Evolutionary conservation across 2,888 invertebrate species (phyloP).

Genomic region (Nesidiocoris tenuis): DNA sequence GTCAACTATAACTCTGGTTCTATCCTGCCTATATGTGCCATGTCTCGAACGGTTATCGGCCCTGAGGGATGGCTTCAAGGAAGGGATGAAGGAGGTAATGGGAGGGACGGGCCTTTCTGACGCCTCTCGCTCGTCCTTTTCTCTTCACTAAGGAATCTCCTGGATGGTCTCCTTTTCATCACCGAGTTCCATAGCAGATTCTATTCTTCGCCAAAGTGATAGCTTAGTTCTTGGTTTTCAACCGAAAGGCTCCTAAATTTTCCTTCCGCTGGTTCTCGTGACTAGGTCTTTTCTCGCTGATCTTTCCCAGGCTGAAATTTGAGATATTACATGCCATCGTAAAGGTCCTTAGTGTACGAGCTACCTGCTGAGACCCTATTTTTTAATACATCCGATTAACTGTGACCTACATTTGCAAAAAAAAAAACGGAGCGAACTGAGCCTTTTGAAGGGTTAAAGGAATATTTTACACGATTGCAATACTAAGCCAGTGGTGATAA

Average conservation of each 20-base stretch:
- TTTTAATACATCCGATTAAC: too few species aligned
- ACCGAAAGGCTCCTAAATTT: background rate
- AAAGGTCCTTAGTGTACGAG: background rate
- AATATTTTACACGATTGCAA: too few species aligned
- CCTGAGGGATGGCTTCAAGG: background rate
- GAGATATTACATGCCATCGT: background rate
- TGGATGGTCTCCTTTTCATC: background rate
- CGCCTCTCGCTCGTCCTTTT: background rate
- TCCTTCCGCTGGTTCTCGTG: background rate
- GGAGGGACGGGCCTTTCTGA: background rate
- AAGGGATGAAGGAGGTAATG: too few species aligned
- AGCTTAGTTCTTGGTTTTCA: background rate
- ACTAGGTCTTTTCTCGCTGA: background rate
- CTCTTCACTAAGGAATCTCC: background rate
- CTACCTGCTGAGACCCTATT: background rate
- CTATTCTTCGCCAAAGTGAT: background rate
- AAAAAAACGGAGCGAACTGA: too few species aligned
- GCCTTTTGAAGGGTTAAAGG: too few species aligned
- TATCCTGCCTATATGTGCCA: too few species aligned
- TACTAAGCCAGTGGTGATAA: too few species aligned
- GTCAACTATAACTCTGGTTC: too few species aligned
- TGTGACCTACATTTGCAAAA: too few species aligned
- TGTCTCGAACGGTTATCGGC: background rate
- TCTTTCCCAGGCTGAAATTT: background rate
- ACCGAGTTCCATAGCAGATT: too few species aligned